Evolutionary conservation across 2,888 invertebrate genomes (phyloP), one percentile per base, ranked within the genome.

Genomic region (Cephus spinipes): DNA sequence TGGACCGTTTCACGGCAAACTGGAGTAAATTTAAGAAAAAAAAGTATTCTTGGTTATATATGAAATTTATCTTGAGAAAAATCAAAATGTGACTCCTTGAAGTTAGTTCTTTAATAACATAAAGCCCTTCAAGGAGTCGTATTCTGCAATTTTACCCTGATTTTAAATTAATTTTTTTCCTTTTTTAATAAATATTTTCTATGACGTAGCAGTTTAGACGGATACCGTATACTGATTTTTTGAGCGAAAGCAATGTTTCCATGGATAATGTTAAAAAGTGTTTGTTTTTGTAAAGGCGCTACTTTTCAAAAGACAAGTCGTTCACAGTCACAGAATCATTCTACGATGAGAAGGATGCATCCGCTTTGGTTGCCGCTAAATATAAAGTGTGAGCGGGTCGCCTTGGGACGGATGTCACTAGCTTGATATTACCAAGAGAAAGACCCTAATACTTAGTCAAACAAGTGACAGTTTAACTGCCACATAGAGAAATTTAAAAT

Each of bases 331-430:
- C 23, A 23, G 55, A 55, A 15, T 55, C 23, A 55, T 23, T 55
- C 23, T 55, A 55, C 23, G 55, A 55, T 23, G 55, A 55, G 55
- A 55, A 55, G 55, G 55, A 55, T 9, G 55, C 55, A 55, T 55
- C 55, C 55, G 55, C 55, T 15, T 55, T 55, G 55, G 77, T 80
- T 82, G 84, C 81, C 85, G 88, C 90, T 90, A 90, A 90, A 90
- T 90, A 90, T 90, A 90, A 88, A 90, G 87, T 81, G 86, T 84
- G 86, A 85, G 23, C 55, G 55, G 2, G 55, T 55, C 55, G 55
- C 15, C 9, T 23, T 55, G 55, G 55, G 55, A 55, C 55, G 55
- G 55, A 55, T 55, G 55, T 55, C 55, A 55, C 55, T 55, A 6
- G 55, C 55, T 55, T 15, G 55, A 55, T 55, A 55, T 55, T 55